A percentile compares a stretch with the other conserved stretches of the same genome.
Conservation (phyloP, 2,113 vertebrate species). For the Cercocebus atys region DNA sequence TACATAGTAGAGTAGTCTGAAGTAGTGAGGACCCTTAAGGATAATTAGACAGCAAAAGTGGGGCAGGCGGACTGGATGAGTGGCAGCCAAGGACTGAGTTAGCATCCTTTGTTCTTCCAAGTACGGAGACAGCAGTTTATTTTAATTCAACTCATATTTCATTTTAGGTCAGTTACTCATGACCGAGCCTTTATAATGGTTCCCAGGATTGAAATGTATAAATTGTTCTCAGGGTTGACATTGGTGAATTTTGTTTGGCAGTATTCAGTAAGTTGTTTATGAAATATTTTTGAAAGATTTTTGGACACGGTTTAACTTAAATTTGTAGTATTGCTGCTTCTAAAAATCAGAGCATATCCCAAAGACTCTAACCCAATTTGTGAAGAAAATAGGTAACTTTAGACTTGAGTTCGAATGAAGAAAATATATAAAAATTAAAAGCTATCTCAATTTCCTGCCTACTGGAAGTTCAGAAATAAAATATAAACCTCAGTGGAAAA, state of each 20-base stretch:
- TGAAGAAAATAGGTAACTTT: conserved; percentile 33
- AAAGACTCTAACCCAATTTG: neutral
- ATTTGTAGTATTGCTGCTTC: neutral
- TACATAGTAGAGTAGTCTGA: neutral
- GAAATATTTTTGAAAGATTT: neutral
- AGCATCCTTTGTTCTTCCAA: neutral
- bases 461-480: neutral
- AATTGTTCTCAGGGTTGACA: neutral
- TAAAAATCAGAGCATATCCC: neutral
- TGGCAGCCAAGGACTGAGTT: neutral
- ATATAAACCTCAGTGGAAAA: neutral
- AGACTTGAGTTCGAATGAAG: neutral
- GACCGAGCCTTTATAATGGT: neutral
- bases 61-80: neutral
- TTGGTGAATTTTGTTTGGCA: conserved; percentile 3
- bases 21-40: neutral
- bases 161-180: neutral
- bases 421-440: neutral
- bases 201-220: neutral
- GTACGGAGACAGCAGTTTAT: neutral
- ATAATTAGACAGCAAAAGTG: neutral
- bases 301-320: neutral
- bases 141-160: neutral
- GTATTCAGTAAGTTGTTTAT: neutral
- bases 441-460: neutral